Conservation (phyloP, 2,888 invertebrate genomes). For the Leptinotarsa haldemani region DNA sequence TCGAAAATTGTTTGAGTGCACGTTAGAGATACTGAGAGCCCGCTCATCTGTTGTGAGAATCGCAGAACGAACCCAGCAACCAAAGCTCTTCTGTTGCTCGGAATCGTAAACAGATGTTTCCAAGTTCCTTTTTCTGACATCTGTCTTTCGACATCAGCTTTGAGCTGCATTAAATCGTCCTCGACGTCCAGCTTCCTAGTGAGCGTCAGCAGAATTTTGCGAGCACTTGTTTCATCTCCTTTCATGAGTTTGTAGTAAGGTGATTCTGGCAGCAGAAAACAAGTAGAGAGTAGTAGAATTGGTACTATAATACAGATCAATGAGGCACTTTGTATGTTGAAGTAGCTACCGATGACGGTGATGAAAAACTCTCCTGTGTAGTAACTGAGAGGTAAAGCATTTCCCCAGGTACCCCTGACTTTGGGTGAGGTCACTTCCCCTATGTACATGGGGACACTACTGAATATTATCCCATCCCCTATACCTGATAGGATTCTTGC, state of each 20-base stretch:
- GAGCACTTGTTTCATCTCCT: slow-evolving; percentile 50
- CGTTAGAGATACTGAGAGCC: slow-evolving; percentile 53
- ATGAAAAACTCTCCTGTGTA: slow-evolving; percentile 56
- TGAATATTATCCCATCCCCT: slow-evolving; percentile 53
- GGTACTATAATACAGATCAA: slow-evolving; percentile 45
- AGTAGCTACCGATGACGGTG: slow-evolving; percentile 66
- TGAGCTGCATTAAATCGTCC: slow-evolving; percentile 49
- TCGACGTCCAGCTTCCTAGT: slow-evolving; percentile 52
- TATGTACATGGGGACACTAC: slow-evolving; percentile 55
- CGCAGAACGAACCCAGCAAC: slow-evolving; percentile 54
- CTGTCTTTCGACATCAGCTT: slow-evolving; percentile 55
- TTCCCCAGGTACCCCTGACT: slow-evolving; percentile 58
- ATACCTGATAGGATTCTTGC: slow-evolving; percentile 55
- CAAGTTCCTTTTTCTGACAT: slow-evolving; percentile 58
- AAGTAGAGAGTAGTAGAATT: slow-evolving; percentile 46
- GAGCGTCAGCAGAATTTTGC: slow-evolving; percentile 49
- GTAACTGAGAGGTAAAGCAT: slow-evolving; percentile 47
- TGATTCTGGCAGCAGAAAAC: neutral
- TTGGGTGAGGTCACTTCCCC: slow-evolving; percentile 57
- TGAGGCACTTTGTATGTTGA: slow-evolving; percentile 39
- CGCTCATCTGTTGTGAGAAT: slow-evolving; percentile 57
- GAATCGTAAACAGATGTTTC: slow-evolving; percentile 55
- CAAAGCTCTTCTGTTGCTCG: slow-evolving; percentile 56
- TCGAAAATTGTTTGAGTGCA: slow-evolving; percentile 59
- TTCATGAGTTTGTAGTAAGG: slow-evolving; percentile 57